Evolutionary conservation across 1,140 invertebrate genomes (phyloP).

Genomic region (Euglossa dilemma): DNA sequence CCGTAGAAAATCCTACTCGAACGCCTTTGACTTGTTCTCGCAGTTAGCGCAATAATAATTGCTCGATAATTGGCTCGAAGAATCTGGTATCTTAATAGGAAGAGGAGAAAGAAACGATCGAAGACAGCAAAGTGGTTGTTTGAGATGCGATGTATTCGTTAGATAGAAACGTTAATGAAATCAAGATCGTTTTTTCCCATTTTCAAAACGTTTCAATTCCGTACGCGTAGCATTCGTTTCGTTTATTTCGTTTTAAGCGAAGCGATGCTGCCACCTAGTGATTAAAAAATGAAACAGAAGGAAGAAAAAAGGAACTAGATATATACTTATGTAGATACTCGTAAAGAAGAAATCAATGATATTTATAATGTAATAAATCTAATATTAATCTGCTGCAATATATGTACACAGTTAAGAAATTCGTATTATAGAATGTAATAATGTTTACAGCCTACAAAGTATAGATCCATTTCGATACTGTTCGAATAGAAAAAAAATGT

Average conservation of each 20-base stretch:
- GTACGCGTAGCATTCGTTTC: too few species aligned
- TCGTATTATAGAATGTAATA: background rate
- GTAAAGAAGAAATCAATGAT: background rate
- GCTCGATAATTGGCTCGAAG: conserved; percentile 34
- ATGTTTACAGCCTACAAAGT: background rate
- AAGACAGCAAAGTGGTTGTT: background rate
- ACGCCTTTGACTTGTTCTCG: conserved; percentile 24
- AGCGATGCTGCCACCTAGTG: background rate
- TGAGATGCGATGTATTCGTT: background rate
- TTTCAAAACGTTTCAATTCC: background rate
- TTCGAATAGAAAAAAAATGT: background rate
- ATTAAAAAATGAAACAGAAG: background rate
- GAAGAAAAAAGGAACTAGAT: background rate
- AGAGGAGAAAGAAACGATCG: background rate
- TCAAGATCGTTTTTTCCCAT: background rate
- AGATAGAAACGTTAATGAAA: background rate
- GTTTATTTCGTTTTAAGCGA: background rate
- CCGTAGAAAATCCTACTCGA: conserved; percentile 22
- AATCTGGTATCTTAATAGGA: conserved; percentile 21
- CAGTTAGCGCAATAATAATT: conserved; percentile 47
- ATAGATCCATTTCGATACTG: background rate
- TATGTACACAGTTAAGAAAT: conserved; percentile 1
- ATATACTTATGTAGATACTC: background rate
- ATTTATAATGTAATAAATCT: background rate
- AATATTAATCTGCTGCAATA: background rate